phyloP scores from a whole-genome alignment of 1,140 invertebrate genomes.

The Platorchestia sp. region DNA sequence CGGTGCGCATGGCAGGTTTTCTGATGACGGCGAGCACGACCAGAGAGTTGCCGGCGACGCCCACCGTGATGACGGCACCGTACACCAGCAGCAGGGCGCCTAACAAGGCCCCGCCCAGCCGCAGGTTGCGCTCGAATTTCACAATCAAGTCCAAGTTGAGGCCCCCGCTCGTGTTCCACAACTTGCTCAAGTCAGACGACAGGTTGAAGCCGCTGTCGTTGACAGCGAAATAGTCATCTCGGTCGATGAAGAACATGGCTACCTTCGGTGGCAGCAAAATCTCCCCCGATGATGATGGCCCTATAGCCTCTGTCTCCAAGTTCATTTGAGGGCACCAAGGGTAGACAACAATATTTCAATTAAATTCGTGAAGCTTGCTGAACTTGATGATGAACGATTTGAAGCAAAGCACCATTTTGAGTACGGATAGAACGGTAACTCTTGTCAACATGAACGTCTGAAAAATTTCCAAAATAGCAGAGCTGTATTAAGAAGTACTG shows the following conservation, averaged over 20 bases:
- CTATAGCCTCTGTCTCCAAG: neutral
- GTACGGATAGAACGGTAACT: no score
- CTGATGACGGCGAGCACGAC: constrained; percentile 70
- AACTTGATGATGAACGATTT: neutral
- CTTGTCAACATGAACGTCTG: no score
- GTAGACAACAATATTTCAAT: neutral
- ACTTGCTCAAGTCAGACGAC: constrained; percentile 5
- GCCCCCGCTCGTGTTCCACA: constrained; percentile 43
- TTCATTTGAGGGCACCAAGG: neutral
- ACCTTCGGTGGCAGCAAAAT: neutral
- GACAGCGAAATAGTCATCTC: neutral
- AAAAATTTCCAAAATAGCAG: no score
- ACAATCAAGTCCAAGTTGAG: constrained; percentile 48
- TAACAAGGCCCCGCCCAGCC: constrained; percentile 32
- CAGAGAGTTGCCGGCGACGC: constrained; percentile 67
- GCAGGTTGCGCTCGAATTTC: constrained; percentile 56
- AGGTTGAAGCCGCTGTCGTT: constrained; percentile 16
- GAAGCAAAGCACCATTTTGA: neutral
- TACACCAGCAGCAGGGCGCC: constrained; percentile 57
- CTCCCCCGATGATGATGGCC: neutral
- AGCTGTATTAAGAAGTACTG: no score
- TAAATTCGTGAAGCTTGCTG: neutral
- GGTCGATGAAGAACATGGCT: neutral
- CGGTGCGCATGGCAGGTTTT: constrained; percentile 75
- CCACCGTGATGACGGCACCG: constrained; percentile 59